Conservation (phyloP, 2,888 invertebrate genomes). For the Pyrochroa serraticornis region DNA sequence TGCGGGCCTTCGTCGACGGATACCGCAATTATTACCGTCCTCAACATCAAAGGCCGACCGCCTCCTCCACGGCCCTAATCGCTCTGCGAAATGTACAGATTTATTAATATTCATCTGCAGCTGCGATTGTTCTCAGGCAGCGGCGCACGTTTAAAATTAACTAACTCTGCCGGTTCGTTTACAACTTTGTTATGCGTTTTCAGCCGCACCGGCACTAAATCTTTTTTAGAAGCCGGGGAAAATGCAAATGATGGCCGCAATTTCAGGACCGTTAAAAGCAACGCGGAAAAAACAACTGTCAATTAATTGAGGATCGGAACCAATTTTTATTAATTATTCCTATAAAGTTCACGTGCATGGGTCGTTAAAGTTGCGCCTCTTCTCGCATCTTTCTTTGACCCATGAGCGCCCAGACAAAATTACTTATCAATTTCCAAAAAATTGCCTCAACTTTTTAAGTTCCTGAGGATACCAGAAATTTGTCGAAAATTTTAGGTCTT, state of each 20-base stretch:
- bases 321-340: no score
- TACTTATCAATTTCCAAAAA: no score
- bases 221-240: conserved; percentile 7
- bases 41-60: conserved; percentile 44
- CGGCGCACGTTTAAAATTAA: conserved; percentile 39
- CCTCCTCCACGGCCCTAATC: conserved; percentile 46
- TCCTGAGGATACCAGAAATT: no score
- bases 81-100: conserved; percentile 49
- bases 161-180: conserved; percentile 25
- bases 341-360: no score
- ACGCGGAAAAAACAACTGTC: no score
- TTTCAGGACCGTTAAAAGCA: no score
- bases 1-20: conserved; percentile 50
- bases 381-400: no score
- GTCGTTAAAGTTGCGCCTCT: no score
- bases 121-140: conserved; percentile 40
- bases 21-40: conserved; percentile 48
- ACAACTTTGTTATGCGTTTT: conserved; percentile 24
- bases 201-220: conserved; percentile 12
- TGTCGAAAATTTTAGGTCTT: no score
- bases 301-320: no score
- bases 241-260: background rate
- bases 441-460: no score
- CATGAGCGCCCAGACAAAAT: no score
- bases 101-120: conserved; percentile 50